Conservation (phyloP, 1,140 invertebrate species). For the Leptinotarsa texana region DNA sequence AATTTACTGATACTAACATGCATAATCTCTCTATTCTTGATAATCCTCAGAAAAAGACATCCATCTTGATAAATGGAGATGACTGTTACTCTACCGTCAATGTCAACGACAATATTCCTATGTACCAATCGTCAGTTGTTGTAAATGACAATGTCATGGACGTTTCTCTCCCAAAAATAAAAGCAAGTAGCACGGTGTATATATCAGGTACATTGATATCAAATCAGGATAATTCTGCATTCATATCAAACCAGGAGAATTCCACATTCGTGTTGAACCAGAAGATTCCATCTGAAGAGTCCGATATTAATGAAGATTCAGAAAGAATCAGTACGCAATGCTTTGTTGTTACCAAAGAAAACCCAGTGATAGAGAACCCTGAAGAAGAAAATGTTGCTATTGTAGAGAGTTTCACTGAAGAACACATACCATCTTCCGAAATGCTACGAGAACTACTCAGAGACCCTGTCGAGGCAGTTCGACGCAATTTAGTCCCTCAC, state of each 20-base stretch:
- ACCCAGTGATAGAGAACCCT: background rate
- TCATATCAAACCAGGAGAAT: background rate
- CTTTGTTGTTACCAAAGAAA: background rate
- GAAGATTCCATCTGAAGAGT: background rate
- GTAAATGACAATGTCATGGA: slow-evolving; percentile 58
- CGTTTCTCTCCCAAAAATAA: slow-evolving; percentile 26
- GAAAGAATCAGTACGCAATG: background rate
- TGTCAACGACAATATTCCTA: slow-evolving; percentile 63
- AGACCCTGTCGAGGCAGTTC: slow-evolving; percentile 72
- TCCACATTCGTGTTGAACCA: background rate
- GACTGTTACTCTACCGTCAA: slow-evolving; percentile 70
- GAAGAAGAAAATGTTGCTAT: background rate
- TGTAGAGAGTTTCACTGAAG: background rate
- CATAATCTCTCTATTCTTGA: slow-evolving; percentile 48
- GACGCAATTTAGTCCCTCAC: slow-evolving; percentile 70
- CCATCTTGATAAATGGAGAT: slow-evolving; percentile 75
- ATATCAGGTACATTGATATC: slow-evolving; percentile 44
- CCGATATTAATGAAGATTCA: background rate
- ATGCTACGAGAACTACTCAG: slow-evolving; percentile 62
- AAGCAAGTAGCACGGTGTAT: slow-evolving; percentile 51
- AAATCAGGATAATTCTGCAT: background rate
- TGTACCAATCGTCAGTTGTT: slow-evolving; percentile 70
- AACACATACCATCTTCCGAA: slow-evolving; percentile 41
- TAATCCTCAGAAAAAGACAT: slow-evolving; percentile 68
- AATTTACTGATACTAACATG: slow-evolving; percentile 44